These are phyloP conservation scores for Willisornis vidua DNA, from an alignment of 2,113 vertebrate genomes.

Conservation along the genomic window DNA sequence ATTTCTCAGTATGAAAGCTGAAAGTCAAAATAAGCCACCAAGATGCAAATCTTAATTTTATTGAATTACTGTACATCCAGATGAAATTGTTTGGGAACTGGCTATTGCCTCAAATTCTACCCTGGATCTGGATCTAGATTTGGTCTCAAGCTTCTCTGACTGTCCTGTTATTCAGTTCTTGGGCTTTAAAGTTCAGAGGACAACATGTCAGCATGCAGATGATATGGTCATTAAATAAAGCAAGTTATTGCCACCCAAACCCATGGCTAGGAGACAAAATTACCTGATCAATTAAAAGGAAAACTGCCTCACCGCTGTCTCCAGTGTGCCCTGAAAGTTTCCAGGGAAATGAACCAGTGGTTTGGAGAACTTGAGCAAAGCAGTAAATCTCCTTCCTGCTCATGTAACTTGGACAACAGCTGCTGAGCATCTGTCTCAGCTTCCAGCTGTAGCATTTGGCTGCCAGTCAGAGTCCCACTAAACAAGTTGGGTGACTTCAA, in stretches of 20 bases:
- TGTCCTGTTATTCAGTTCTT: background rate
- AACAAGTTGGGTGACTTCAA: background rate
- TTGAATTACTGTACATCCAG: background rate
- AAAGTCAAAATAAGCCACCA: background rate
- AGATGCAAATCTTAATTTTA: background rate
- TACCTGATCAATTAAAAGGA: background rate
- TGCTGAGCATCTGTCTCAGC: background rate
- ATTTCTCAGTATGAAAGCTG: background rate
- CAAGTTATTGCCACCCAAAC: background rate
- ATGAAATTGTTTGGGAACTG: background rate
- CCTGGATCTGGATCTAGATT: background rate
- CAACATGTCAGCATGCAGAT: background rate
- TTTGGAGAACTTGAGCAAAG: background rate
- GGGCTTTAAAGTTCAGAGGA: background rate
- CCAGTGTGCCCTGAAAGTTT: background rate
- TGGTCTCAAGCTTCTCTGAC: background rate
- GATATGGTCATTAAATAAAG: background rate
- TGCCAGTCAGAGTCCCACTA: background rate
- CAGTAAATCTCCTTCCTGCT: background rate
- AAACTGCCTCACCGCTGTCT: background rate
- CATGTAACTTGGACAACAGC: background rate
- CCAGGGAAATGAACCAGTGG: background rate
- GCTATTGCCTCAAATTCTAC: background rate
- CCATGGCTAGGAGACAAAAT: background rate
- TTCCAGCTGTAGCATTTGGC: background rate